Conservation (phyloP, 2,797 vertebrate species). For the Agapornis canus region DNA sequence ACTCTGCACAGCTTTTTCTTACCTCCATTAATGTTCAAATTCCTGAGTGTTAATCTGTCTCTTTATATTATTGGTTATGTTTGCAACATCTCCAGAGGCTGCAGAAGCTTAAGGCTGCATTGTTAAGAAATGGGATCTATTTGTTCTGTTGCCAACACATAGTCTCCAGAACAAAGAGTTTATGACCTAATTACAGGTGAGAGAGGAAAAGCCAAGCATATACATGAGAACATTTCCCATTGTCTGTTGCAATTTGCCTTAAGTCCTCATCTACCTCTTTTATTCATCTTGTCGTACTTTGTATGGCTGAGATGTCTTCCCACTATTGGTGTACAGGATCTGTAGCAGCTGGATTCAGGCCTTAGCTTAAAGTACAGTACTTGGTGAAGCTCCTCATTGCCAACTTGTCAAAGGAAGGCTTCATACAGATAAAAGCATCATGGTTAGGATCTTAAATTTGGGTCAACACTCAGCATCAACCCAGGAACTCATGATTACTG, state of each 20-base stretch:
- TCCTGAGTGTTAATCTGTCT: conserved; percentile 1
- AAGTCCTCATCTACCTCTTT: neutral
- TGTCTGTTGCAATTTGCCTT: neutral
- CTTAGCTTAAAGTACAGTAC: neutral
- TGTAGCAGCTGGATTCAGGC: neutral
- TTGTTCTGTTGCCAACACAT: neutral
- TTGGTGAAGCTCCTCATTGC: neutral
- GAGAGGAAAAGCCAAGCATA: neutral
- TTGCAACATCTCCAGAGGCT: neutral
- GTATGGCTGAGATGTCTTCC: neutral
- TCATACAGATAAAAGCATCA: neutral
- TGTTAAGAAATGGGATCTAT: neutral
- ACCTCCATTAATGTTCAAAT: neutral
- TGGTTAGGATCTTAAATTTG: neutral
- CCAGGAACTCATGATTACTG: neutral
- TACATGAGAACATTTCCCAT: neutral
- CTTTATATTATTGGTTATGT: neutral
- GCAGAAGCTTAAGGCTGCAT: neutral
- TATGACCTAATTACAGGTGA: conserved; percentile 1
- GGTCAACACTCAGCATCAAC: rapidly evolving
- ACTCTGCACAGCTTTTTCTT: neutral
- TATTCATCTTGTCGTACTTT: neutral
- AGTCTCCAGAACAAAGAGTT: neutral
- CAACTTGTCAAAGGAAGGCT: neutral
- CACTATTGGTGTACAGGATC: neutral